Evolutionary conservation across 1,140 invertebrate species (phyloP).

Genomic region (Zaprionus taronus): DNA sequence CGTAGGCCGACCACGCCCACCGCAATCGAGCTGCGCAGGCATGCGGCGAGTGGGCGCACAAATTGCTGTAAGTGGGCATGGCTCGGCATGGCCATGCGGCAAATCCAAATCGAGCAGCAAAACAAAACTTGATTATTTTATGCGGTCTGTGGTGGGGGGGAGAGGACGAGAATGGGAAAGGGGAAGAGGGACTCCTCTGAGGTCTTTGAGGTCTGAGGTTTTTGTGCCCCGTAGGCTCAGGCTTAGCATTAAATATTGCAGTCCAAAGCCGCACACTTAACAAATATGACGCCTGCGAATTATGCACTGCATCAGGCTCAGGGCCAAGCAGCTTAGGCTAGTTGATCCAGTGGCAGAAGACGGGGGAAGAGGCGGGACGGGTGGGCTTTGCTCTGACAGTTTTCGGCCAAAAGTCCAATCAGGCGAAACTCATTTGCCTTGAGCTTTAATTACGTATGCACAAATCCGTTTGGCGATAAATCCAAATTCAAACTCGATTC

Average conservation of each 20-base stretch:
- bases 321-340: background rate
- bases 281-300: constrained; percentile 74
- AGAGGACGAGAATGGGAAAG: background rate
- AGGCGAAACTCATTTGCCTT: constrained; percentile 18
- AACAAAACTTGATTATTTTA: constrained; percentile 78
- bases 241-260: constrained; percentile 68
- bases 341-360: background rate
- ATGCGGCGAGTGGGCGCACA: constrained; percentile 29
- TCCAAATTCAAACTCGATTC: background rate
- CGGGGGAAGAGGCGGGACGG: background rate
- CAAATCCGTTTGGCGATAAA: constrained; percentile 9
- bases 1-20: constrained; percentile 44
- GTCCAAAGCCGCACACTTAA: constrained; percentile 61
- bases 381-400: constrained; percentile 12
- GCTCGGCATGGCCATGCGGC: constrained; percentile 64
- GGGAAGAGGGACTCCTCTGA: background rate
- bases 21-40: constrained; percentile 30
- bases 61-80: constrained; percentile 56
- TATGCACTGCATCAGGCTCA: constrained; percentile 37
- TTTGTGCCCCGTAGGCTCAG: constrained; percentile 24
- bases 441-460: constrained; percentile 31
- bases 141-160: constrained; percentile 45
- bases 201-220: constrained; percentile 44
- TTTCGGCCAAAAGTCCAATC: constrained; percentile 26
- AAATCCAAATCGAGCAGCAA: constrained; percentile 74